Base-by-base conservation (phyloP, 2,113 vertebrate genomes). In the Donacobius atricapilla region DNA sequence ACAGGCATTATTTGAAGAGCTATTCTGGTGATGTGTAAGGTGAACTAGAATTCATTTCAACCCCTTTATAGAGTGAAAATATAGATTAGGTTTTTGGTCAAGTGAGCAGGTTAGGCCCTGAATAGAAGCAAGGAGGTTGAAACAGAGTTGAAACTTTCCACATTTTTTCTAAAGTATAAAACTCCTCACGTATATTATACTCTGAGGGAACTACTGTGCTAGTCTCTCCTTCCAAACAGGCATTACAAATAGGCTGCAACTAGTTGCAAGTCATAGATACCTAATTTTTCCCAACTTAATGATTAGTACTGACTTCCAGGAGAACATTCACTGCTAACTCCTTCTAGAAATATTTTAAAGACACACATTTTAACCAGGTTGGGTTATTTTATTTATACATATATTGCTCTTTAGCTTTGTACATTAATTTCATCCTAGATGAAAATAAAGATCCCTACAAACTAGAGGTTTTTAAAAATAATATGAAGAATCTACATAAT, bases 251-350 rank as follows among this genome's bases (percentile, higher is more conserved):
- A 64, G 15, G 5, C 65, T 65, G 23, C 30, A 42, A 10, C 11
- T 42, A 44, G 2, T 42, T 31, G 17, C 11, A 72, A n/a, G 20
- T 30, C 0, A 0, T 1, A 47, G 42, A 15, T 8, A 69, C 6
- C 18, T 66, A 31, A 13, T 58, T 83, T 81, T 92, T 61, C 28
- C 13, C 27, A 61, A 30, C 4, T 54, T 78, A 50, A 68, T 39
- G 2, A 58, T 58, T 77, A 70, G 15, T n/a, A 58, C 8, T 50
- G 39, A 83, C 53, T 81, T 94, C 17, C 27, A 81, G 48, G 37
- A 90, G 27, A 86, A 54, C 4, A 54, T 45, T 80, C 25, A 17
- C 47, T 37, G 4, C 19, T 79, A 82, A 76, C 8, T 24, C n/a
- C 77, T 80, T 33, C 39, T 69, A 79, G 23, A 95, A 83, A 47